Percentiles rank a stretch among this genome's conserved stretches.
These are phyloP conservation scores for Pocota personata DNA, from an alignment of 2,888 invertebrate species.

Conservation along the genomic window DNA sequence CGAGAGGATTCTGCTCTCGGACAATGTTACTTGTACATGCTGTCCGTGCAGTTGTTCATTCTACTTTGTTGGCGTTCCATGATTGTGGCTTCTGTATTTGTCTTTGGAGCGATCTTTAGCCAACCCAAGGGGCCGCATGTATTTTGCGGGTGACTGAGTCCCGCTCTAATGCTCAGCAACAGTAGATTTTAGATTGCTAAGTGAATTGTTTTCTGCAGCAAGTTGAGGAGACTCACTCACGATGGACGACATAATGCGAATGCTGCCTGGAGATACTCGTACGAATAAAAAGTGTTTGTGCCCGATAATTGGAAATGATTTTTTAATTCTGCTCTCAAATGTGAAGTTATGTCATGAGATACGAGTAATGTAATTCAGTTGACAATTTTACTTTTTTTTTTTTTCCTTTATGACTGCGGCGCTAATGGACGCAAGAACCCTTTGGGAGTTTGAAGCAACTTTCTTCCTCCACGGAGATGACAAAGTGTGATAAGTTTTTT, in stretches of 20 bases:
- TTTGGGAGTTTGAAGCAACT: neutral
- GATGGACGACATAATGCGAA: conserved; percentile 27
- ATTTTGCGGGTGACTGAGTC: neutral
- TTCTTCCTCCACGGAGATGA: conserved; percentile 11
- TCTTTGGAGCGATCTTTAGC: conserved; percentile 12
- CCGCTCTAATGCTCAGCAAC: conserved; percentile 9
- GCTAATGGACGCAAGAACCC: conserved; percentile 1
- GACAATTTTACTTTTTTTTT: conserved; percentile 8
- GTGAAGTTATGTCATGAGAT: conserved; percentile 56
- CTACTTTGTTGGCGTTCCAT: conserved; percentile 55
- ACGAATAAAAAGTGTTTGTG: neutral
- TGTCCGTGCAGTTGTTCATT: conserved; percentile 36
- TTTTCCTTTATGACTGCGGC: neutral
- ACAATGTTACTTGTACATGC: conserved; percentile 61
- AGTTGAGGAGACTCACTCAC: neutral
- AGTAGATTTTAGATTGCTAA: conserved; percentile 30
- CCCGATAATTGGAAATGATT: conserved; percentile 55
- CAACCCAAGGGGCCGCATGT: conserved; percentile 3
- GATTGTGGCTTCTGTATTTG: conserved; percentile 65
- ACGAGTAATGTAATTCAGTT: conserved; percentile 38
- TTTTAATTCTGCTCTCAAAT: conserved; percentile 40
- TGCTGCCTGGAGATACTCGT: conserved; percentile 11
- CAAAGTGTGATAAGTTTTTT: neutral
- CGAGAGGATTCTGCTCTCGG: conserved; percentile 51
- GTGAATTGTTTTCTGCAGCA: conserved; percentile 53